Evolutionary conservation across 2,797 vertebrate species (phyloP), one percentile per base, ranked within the genome.

Genomic region (Rhinogobio ventralis): DNA sequence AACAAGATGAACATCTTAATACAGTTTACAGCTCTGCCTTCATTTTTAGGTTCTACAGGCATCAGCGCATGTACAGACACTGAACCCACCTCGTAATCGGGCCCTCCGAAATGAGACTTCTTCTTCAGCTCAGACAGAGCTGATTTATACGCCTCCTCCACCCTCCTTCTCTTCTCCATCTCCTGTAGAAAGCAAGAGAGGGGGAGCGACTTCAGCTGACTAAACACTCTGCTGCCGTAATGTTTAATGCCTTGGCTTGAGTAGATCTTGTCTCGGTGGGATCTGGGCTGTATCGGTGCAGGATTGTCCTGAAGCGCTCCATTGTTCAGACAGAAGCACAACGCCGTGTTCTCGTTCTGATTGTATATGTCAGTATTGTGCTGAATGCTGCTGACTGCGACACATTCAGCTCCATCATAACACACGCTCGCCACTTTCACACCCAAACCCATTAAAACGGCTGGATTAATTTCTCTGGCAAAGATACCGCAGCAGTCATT

Each of bases 91-190:
- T 99, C 98, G 68, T 99, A 99, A 92, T 99, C 98, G 11, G 98
- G 98, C 66, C 98, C 98, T 91, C 98, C 98, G 81, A 98, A 99
- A 90, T 99, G 98, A 2, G 97, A 97, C 91, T 99, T 99, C 83
- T 98, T 99, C 96, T 99, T 99, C 86, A 99, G 93, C 91, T 99
- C 98, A 69, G 93, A 95, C 93, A 97, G 75, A 74, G 96, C 96
- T 90, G 95, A 96, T 94, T 96, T 98, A 90, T 96, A 99, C 1
- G 96, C 97, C 91, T 99, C 98, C 92, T 99, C 98, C 84, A 92
- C 82, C 92, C 96, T 92, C 91, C 97, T 96, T 87, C 95, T 96
- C 92, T 98, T 99, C 87, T 99, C 98, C 55, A 89, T 53, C 91
- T 99, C 98, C 98, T 99, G 79, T 62, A 81, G 74, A 46, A 39